Conservation (phyloP, 2,113 vertebrate species). For the Perognathus longimembris region DNA sequence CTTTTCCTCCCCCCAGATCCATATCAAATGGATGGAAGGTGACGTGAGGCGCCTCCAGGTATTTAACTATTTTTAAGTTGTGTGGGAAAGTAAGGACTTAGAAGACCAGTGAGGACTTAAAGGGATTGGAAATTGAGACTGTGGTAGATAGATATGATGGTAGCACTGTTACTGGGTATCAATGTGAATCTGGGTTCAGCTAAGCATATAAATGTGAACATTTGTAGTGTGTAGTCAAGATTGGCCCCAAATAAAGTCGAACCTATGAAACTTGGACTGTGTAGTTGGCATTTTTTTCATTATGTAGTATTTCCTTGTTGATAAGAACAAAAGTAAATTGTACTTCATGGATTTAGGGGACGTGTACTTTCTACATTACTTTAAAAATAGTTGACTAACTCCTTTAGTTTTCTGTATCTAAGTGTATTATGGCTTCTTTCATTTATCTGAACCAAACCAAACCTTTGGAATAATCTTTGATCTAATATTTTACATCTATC, state of each 20-base stretch:
- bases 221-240: slow-evolving; percentile 9
- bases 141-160: neutral
- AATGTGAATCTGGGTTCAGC: neutral
- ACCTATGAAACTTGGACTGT: neutral
- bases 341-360: neutral
- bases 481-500: neutral
- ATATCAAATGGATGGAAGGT: too few species aligned
- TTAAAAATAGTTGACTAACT: neutral
- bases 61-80: slow-evolving; percentile 26
- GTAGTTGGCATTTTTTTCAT: neutral
- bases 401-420: neutral
- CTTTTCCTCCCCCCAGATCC: too few species aligned
- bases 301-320: neutral
- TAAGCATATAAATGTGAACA: neutral
- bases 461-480: neutral
- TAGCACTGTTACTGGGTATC: neutral
- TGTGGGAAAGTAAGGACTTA: neutral
- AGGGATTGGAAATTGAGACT: neutral
- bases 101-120: neutral
- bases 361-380: neutral
- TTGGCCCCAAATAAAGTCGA: neutral
- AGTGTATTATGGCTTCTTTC: neutral
- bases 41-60: too few species aligned
- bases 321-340: neutral
- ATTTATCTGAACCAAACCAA: slow-evolving; percentile 1